Base-by-base conservation (phyloP, 2,888 invertebrate genomes). In the Halictus ligatus region DNA sequence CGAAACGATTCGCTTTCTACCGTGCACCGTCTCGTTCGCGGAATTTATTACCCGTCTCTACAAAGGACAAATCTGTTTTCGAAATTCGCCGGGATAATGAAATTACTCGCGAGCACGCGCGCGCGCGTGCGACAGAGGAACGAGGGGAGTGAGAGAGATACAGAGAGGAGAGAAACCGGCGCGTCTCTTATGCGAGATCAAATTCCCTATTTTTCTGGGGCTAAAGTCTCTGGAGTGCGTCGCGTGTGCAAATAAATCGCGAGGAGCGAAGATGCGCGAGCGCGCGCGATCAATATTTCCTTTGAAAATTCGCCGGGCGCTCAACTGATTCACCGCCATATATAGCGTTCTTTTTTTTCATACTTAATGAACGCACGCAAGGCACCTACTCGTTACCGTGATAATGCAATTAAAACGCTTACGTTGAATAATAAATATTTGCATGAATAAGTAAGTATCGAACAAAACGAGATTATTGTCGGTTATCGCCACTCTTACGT, bases 371-470 rank as follows among this genome's bases (percentile, higher is more conserved):
- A 84, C 81, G 87, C 79, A 60, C 48, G 75, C 83, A 46, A 58
- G 67, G 67, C 35, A 67, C 35, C 81, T 84, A 81, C 84, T 87
- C 87, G 87, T 87, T 87, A 84, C 72, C 78, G 84, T 83, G 80
- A 67, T 83, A 84, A 84, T 79, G 84, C 87, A 84, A 87, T 87
- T 87, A 87, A 87, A 87, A 79, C 78, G 81, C 87, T 87, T 87
- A 87, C 84, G 84, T 79, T 83, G 78, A 87, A 87, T 87, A 87
- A 87, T 87, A 87, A 87, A 87, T 87, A 87, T 87, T 87, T 84
- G 84, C 87, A 84, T 78, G 87, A 84, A 87, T 87, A 81, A 84
- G 78, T 87, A 81, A 87, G 87, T 84, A 87, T 84, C 87, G 81
- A 78, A 71, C 71, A 25, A 69, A 83, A 83, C 81, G 69, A 79